Evolutionary conservation across 2,888 invertebrate species (phyloP).

Genomic region (Thysanoteuthis rhombus): DNA sequence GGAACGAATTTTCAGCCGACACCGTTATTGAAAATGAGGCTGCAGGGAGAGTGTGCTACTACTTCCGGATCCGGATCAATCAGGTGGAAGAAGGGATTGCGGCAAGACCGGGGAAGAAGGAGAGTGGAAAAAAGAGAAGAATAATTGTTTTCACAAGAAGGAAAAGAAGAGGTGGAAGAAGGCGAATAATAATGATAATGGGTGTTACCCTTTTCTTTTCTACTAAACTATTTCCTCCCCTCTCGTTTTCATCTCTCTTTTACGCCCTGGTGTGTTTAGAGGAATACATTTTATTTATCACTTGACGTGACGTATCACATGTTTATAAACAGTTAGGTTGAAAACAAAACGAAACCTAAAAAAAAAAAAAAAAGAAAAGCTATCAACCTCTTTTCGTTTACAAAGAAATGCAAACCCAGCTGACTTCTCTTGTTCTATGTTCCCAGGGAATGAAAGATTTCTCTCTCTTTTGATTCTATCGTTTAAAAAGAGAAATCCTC

Average conservation of each 20-base stretch:
- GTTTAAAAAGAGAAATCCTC: too few relatives aligned
- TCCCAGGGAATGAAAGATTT: background rate
- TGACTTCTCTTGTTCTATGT: background rate
- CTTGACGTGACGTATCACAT: background rate
- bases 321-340: background rate
- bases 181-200: background rate
- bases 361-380: background rate
- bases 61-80: background rate
- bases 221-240: background rate
- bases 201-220: background rate
- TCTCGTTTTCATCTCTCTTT: background rate
- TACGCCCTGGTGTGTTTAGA: background rate
- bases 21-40: background rate
- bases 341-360: background rate
- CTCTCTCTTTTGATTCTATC: too few relatives aligned
- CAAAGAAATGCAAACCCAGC: background rate
- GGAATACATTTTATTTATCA: background rate
- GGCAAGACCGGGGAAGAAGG: background rate
- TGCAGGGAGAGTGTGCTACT: background rate
- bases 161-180: background rate
- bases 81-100: background rate
- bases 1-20: background rate
- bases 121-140: background rate
- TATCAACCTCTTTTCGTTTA: background rate
- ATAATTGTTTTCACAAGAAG: constrained; percentile 12